Evolutionary conservation across 2,797 vertebrate genomes (phyloP).

Genomic region (Rhinophrynus dorsalis): DNA sequence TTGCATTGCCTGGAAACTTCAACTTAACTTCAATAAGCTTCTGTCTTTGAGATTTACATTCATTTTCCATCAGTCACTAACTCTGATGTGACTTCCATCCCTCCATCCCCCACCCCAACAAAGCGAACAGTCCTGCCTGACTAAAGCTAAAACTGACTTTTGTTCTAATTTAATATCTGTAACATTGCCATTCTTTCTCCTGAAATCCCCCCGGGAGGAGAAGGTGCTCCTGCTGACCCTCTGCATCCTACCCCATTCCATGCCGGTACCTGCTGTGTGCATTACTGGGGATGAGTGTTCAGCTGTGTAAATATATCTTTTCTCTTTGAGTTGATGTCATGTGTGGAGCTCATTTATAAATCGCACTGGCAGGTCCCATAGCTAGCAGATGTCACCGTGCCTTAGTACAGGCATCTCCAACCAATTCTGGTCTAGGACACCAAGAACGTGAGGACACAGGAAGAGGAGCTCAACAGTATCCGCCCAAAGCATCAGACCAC

Average conservation of each 20-base stretch:
- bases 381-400: not conserved
- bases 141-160: slow-evolving; percentile 23
- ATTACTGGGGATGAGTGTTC: slow-evolving; percentile 39
- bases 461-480: no score
- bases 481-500: no score
- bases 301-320: slow-evolving; percentile 43
- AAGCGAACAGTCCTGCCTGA: slow-evolving; percentile 4
- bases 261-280: slow-evolving; percentile 29
- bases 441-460: no score
- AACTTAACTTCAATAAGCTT: slow-evolving; percentile 29
- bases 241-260: not conserved
- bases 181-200: not conserved
- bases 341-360: slow-evolving; percentile 21
- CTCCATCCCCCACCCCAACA: not conserved
- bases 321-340: slow-evolving; percentile 18
- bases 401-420: no score
- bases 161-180: slow-evolving; percentile 22
- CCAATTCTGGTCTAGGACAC: no score
- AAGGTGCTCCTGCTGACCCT: not conserved
- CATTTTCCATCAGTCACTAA: slow-evolving; percentile 32
- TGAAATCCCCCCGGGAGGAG: not conserved
- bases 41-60: slow-evolving; percentile 40
- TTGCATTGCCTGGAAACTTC: slow-evolving; percentile 5
- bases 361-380: not conserved
- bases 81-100: slow-evolving; percentile 15